These are phyloP conservation scores for Hyperoplus lanceolatus DNA, from an alignment of 2,797 vertebrate species.

Conservation along the genomic window DNA sequence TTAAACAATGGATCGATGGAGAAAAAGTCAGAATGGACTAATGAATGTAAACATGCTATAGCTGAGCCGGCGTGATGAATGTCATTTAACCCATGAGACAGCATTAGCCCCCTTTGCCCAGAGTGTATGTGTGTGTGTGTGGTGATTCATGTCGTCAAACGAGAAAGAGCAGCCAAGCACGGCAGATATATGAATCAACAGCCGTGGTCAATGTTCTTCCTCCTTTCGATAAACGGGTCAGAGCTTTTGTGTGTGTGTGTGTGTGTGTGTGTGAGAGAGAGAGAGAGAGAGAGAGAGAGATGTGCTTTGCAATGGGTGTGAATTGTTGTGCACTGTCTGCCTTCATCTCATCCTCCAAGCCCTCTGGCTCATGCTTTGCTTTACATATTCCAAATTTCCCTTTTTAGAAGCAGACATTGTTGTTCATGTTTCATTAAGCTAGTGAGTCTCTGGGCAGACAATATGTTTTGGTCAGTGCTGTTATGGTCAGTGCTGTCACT, in stretches of 20 bases:
- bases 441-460: background rate
- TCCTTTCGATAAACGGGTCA: constrained; percentile 47
- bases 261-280: background rate
- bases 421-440: background rate
- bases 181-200: constrained; percentile 71
- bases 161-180: constrained; percentile 35
- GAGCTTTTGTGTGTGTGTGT: constrained; percentile 27
- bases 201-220: constrained; percentile 49
- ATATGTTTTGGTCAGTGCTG: background rate
- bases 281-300: constrained; percentile 6
- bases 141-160: constrained; percentile 45
- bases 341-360: constrained; percentile 30
- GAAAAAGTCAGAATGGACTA: background rate
- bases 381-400: constrained; percentile 23
- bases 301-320: constrained; percentile 41
- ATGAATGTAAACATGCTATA: constrained; percentile 11
- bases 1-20: background rate
- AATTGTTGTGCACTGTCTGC: constrained; percentile 41
- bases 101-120: constrained; percentile 17
- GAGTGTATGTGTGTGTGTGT: constrained; percentile 14
- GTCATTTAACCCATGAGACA: constrained; percentile 53
- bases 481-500: background rate
- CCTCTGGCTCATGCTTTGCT: constrained; percentile 17
- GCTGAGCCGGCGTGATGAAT: constrained; percentile 41
- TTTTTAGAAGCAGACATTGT: constrained; percentile 6